Evolutionary conservation across 2,888 invertebrate genomes (phyloP), one percentile per base, ranked within the genome.

Genomic region (Doris montereyensis): DNA sequence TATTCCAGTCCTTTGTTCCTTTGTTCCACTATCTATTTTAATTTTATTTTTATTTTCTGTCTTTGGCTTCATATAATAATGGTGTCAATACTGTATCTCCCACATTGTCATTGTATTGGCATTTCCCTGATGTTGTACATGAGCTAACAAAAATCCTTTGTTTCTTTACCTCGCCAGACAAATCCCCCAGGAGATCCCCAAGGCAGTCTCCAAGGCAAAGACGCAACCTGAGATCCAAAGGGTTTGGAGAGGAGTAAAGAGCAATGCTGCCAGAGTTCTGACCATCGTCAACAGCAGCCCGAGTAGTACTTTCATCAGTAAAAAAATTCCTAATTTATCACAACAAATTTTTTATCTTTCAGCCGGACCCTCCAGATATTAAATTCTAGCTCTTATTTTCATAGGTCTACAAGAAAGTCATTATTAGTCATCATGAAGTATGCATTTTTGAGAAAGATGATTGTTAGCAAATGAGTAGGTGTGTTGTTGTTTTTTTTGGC

Each of bases 101-200:
- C 52, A 52, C 8, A 8, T 13, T 13, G 52, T 13, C 52, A 52
- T 52, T 52, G 8, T 52, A 13, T 13, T 52, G 52, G 13, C 52
- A 8, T 52, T 52, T 52, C 52, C 52, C 10, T 13, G 10, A 24
- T 67, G 1, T 21, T 13, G n/a, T 1, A 65, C 1, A 13, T 65
- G 21, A n/a, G 1, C 10, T n/a, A 10, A 2, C 10, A 65, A 65
- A 65, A n/a, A 1, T 4, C 17, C 28, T 13, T 10, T 2, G 2
- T 8, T n/a, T 8, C 41, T 26, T 28, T 70, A 52, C 70, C 58
- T 21, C 87, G 84, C 0, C 87, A 91, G 90, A 88, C 83, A 86
- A 86, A 77, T 90, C 90, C 80, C 90, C 90, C 80, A 84, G 88
- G 81, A 84, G 89, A 72, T 89, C 91, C 35, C 90, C 90, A 76